Conservation (phyloP, 2,797 vertebrate genomes). For the Cephalopachus bancanus region DNA sequence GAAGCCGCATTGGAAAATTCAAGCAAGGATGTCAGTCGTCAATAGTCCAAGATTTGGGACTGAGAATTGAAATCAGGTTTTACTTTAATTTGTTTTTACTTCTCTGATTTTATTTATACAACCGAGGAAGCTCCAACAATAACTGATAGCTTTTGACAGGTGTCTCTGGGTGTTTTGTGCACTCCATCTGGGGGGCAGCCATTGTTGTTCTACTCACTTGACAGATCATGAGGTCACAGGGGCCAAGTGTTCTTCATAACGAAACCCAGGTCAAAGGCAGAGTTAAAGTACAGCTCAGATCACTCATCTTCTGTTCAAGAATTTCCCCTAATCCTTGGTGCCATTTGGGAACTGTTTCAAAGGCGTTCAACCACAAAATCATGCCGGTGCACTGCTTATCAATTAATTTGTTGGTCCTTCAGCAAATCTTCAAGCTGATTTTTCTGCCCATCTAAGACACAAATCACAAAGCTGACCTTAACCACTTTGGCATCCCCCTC, state of each 20-base stretch:
- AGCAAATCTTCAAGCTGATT: constrained; percentile 75
- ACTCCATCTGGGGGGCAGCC: neutral
- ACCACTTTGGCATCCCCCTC: neutral
- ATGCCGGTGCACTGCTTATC: constrained; percentile 76
- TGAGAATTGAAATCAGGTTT: constrained; percentile 43
- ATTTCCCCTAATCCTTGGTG: constrained; percentile 62
- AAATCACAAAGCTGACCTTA: constrained; percentile 72
- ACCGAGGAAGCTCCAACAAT: neutral
- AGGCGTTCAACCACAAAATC: constrained; percentile 78
- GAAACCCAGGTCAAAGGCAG: neutral
- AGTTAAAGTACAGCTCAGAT: constrained; percentile 27
- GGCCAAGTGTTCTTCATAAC: constrained; percentile 39
- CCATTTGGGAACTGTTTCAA: constrained; percentile 73
- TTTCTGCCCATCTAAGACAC: constrained; percentile 63
- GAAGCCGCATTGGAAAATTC: neutral
- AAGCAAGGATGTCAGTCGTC: neutral
- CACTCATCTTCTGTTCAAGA: constrained; percentile 60
- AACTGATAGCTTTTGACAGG: neutral
- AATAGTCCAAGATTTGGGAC: neutral
- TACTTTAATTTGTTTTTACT: constrained; percentile 48
- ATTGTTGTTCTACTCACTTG: constrained; percentile 56
- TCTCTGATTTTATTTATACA: constrained; percentile 57
- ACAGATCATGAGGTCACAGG: constrained; percentile 1
- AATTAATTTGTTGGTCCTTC: constrained; percentile 76
- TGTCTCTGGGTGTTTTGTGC: neutral